These are phyloP conservation scores for Gephyroberyx darwinii DNA, from an alignment of 2,797 vertebrate species.

Conservation along the genomic window DNA sequence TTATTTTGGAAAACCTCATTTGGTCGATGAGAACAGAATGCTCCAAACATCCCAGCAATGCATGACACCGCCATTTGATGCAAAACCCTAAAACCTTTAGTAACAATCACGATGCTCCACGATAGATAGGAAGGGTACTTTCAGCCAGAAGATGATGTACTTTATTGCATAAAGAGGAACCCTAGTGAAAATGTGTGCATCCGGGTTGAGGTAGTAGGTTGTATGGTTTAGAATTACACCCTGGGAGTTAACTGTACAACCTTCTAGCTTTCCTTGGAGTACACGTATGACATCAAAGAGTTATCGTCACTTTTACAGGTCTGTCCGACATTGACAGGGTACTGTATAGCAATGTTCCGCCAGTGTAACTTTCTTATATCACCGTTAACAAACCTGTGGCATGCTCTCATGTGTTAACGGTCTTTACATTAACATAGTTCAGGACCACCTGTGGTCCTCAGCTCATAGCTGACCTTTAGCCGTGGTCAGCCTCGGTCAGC, in stretches of 20 bases:
- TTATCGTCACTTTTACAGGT: neutral
- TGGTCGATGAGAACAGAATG: neutral
- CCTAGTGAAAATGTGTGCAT: slow-evolving; percentile 92
- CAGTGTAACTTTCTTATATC: neutral
- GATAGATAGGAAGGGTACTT: neutral
- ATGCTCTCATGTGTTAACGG: slow-evolving; percentile 7
- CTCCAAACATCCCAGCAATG: neutral
- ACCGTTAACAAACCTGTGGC: neutral
- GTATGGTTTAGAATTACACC: slow-evolving; percentile 99
- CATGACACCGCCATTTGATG: neutral
- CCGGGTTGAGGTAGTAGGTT: slow-evolving; percentile 99
- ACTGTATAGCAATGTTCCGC: neutral
- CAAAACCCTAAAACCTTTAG: slow-evolving; percentile 5
- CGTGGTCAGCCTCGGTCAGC: slow-evolving; percentile 13
- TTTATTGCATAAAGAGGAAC: slow-evolving; percentile 72
- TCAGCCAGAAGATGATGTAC: neutral
- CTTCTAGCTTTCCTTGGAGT: slow-evolving; percentile 99
- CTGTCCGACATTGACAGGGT: slow-evolving; percentile 5
- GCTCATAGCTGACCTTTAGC: slow-evolving; percentile 57
- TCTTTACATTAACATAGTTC: slow-evolving; percentile 30
- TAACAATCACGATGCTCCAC: neutral
- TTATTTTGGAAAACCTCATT: neutral
- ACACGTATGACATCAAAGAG: slow-evolving; percentile 94
- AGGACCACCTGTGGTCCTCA: slow-evolving; percentile 28
- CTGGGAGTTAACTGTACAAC: slow-evolving; percentile 99